Conservation (phyloP, 2,113 vertebrate genomes). For the Pseudonaja textilis region DNA sequence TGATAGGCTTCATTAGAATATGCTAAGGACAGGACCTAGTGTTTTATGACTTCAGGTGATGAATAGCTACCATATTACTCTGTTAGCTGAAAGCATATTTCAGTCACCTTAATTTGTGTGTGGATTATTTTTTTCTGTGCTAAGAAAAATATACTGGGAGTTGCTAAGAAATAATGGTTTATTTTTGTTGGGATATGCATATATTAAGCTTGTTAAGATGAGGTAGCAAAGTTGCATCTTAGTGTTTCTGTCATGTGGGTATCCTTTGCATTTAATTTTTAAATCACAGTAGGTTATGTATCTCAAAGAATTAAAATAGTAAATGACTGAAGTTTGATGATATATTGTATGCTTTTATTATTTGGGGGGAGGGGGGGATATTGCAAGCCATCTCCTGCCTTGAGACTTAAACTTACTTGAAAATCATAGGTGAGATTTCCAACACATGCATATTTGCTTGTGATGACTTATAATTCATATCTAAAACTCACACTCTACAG, state of each 20-base stretch:
- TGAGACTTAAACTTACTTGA: neutral
- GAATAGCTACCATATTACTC: conserved; percentile 89
- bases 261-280: conserved; percentile 27
- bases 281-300: conserved; percentile 30
- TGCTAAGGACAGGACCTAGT: conserved; percentile 93
- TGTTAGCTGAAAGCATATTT: conserved; percentile 87
- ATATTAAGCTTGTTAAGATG: conserved; percentile 49
- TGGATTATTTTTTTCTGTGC: conserved; percentile 72
- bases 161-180: conserved; percentile 72
- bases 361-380: neutral
- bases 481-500: neutral
- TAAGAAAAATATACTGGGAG: conserved; percentile 76
- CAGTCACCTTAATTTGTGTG: conserved; percentile 97
- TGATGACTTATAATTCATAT: neutral
- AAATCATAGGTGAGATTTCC: neutral
- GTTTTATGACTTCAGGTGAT: conserved; percentile 95
- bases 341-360: neutral
- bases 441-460: neutral
- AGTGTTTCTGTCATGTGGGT: conserved; percentile 25
- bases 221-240: conserved; percentile 37
- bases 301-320: conserved; percentile 22
- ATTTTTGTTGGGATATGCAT: conserved; percentile 61
- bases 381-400: neutral
- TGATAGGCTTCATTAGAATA: conserved; percentile 99
- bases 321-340: conserved; percentile 30